Conservation (phyloP, 2,888 invertebrate species). For the Eremobia ochroleuca region DNA sequence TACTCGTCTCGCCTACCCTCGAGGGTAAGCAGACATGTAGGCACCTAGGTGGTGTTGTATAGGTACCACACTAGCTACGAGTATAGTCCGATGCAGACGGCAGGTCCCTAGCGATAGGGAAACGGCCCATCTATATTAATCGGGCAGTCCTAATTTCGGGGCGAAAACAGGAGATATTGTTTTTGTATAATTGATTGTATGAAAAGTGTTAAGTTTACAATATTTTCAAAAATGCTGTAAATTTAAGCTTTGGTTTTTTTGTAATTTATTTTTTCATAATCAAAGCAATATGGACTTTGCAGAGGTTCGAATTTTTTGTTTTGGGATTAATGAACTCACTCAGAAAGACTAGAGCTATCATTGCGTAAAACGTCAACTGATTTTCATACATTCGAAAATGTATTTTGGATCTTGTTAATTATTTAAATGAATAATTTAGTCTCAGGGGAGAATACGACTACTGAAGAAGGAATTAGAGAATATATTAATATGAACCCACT, state of each 20-base stretch:
- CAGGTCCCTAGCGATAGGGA: slow-evolving; percentile 46
- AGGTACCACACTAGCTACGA: slow-evolving; percentile 18
- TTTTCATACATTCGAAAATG: background rate
- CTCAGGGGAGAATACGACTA: background rate
- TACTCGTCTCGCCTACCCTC: slow-evolving; percentile 51
- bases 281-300: background rate
- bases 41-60: slow-evolving; percentile 16
- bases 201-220: background rate
- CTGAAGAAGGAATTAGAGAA: background rate
- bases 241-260: background rate
- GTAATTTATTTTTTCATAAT: background rate
- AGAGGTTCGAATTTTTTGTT: background rate
- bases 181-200: background rate
- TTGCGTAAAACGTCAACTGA: background rate
- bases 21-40: slow-evolving; percentile 37
- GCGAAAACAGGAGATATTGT: slow-evolving; percentile 1
- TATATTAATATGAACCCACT: background rate
- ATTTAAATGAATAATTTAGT: background rate
- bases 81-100: slow-evolving; percentile 44
- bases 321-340: background rate
- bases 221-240: background rate
- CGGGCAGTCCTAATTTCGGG: slow-evolving; percentile 24
- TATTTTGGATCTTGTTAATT: background rate
- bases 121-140: slow-evolving; percentile 48
- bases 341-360: background rate